Percentiles rank a stretch among this genome's conserved stretches.
Conservation (phyloP, 2,888 invertebrate genomes). For the Drosophila subquinaria region DNA sequence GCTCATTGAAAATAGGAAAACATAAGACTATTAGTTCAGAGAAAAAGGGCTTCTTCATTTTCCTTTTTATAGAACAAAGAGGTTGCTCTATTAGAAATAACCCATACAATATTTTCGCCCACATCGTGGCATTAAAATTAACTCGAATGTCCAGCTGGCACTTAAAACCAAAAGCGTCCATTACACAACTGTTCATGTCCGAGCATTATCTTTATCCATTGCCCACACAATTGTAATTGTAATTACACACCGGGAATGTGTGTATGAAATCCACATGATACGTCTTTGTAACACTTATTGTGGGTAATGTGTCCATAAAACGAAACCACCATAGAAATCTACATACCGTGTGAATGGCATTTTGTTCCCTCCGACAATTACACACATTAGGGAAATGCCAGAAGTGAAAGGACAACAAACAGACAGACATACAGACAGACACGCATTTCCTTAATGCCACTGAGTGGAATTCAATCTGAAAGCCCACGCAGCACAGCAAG, state of each 20-base stretch:
- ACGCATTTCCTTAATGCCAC: conserved; percentile 15
- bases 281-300: not conserved
- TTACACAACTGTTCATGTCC: conserved; percentile 38
- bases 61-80: not conserved
- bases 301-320: conserved; percentile 27
- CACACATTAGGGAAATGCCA: conserved; percentile 20
- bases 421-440: conserved; percentile 3
- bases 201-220: conserved; percentile 45
- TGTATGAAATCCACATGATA: conserved; percentile 10
- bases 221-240: conserved; percentile 24
- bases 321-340: conserved; percentile 25
- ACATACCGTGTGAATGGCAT: conserved; percentile 6
- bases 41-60: conserved; percentile 3
- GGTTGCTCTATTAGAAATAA: not conserved
- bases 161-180: conserved; percentile 29
- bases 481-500: conserved; percentile 23
- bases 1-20: not conserved
- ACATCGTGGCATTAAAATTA: not conserved
- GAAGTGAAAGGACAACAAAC: conserved; percentile 24
- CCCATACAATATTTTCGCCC: not conserved
- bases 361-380: conserved; percentile 23
- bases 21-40: not conserved
- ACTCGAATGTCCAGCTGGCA: conserved; percentile 6
- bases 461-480: conserved; percentile 21
- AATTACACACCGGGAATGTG: conserved; percentile 31